phyloP scores from a whole-genome alignment of 1,140 invertebrate genomes.

The Brachionus rubens region DNA sequence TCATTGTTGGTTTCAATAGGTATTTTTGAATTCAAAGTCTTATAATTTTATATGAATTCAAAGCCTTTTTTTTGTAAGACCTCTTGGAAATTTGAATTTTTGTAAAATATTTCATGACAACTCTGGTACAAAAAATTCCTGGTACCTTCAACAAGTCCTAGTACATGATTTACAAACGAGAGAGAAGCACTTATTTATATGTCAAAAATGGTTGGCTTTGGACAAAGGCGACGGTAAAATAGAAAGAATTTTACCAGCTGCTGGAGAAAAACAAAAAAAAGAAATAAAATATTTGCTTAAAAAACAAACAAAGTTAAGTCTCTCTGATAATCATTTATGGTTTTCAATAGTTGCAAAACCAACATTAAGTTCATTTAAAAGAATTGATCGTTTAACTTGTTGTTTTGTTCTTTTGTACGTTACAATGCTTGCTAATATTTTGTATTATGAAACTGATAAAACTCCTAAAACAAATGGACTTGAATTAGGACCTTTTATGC shows the following conservation, averaged over 20 bases:
- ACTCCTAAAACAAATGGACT: not conserved
- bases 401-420: constrained; percentile 11
- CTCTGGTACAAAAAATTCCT: constrained; percentile 63
- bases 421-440: constrained; percentile 29
- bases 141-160: constrained; percentile 63
- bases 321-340: constrained; percentile 38
- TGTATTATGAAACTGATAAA: constrained; percentile 28
- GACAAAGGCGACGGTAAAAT: constrained; percentile 59
- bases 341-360: constrained; percentile 12
- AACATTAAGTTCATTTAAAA: constrained; percentile 26
- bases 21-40: too few species aligned
- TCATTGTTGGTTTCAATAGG: constrained; percentile 63
- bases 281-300: not conserved
- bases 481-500: not conserved
- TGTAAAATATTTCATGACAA: constrained; percentile 65
- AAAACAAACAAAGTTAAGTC: not conserved
- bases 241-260: constrained; percentile 54
- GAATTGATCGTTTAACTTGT: constrained; percentile 25
- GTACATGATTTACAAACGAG: constrained; percentile 64
- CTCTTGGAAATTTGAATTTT: constrained; percentile 62
- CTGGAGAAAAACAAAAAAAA: not conserved
- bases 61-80: too few species aligned
- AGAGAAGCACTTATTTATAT: constrained; percentile 61
- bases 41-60: too few species aligned
- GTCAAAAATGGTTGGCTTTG: constrained; percentile 59